These are phyloP conservation scores for Coreoperca whiteheadi DNA, from an alignment of 2,113 vertebrate genomes.

Conservation along the genomic window DNA sequence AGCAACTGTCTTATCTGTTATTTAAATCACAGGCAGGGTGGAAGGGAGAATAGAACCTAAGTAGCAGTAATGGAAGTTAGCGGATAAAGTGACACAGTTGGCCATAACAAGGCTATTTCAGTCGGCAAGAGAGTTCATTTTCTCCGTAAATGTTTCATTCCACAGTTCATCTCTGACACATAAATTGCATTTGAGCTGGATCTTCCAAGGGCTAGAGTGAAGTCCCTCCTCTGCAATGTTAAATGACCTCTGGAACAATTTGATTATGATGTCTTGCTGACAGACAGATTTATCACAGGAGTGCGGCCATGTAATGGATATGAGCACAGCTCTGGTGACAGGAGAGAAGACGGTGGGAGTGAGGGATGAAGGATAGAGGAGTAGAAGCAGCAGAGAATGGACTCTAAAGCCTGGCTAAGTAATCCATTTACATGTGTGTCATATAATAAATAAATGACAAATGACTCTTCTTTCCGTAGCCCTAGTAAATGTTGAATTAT, in stretches of 20 bases:
- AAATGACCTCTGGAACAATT: constrained; percentile 89
- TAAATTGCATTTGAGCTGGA: constrained; percentile 83
- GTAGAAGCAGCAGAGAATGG: constrained; percentile 55
- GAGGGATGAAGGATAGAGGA: constrained; percentile 47
- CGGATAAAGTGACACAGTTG: constrained; percentile 80
- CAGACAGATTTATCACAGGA: constrained; percentile 84
- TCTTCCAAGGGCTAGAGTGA: constrained; percentile 78
- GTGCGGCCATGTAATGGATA: constrained; percentile 83
- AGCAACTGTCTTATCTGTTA: constrained; percentile 37
- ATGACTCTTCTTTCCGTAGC: constrained; percentile 46
- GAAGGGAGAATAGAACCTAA: constrained; percentile 46
- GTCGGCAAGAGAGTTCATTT: constrained; percentile 80
- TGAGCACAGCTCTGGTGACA: constrained; percentile 72
- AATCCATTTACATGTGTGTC: constrained; percentile 76
- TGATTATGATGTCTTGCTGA: constrained; percentile 86
- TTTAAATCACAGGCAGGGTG: constrained; percentile 44
- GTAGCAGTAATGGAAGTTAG: constrained; percentile 64
- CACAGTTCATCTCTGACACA: constrained; percentile 85
- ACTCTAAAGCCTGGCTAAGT: constrained; percentile 65
- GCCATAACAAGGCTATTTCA: constrained; percentile 78
- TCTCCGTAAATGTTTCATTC: constrained; percentile 82
- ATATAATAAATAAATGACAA: constrained; percentile 77
- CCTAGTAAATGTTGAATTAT: constrained; percentile 63
- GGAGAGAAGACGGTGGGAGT: constrained; percentile 59
- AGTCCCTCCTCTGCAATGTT: constrained; percentile 84